Base-by-base conservation (phyloP, 2,797 vertebrate genomes). In the Sebastolobus alascanus region DNA sequence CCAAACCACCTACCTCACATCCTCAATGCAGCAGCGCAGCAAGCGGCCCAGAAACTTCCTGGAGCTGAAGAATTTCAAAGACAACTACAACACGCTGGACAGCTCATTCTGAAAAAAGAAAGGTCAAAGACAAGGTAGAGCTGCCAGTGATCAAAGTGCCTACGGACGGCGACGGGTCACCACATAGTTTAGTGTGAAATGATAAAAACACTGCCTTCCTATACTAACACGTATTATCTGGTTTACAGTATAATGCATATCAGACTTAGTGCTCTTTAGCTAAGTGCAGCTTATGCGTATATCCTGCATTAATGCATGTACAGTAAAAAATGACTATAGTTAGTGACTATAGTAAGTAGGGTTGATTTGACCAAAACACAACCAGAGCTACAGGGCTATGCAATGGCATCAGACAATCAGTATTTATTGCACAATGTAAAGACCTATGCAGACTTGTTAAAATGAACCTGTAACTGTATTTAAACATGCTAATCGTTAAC, bases 61-160 rank as follows among this genome's bases (percentile, higher is more conserved):
- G 76, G 98, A 99, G 92, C 94, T 99, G 77, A 99, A 99, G 94
- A 99, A 96, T 94, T 99, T 99, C 84, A 99, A 99, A 90, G 98
- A 99, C 94, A 99, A 99, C 92, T 99, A 99, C 90, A 98, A 99
- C 91, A 99, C 98, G 0, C 84, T 99, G 91, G 98, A 99, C 90
- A 99, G 98, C 83, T 97, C 97, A 1, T 94, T 98, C 92, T 99
- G 80, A 95, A 81, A 81, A 76, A 59, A 8, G 10, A 76, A 37
- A 77, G 33, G 25, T 79, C 52, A 56, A 68, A 64, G 5, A 76
- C 18, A 20, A 72, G 31, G 27, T 50, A 16, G 40, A 25, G 77
- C 71, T 83, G 80, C 73, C 79, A 16, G 37, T 77, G 71, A 76
- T 70, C 43, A 40, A 75, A 73, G 90, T 87, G 87, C 89, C 90